Evolutionary conservation across 1,140 invertebrate genomes (phyloP).

Genomic region (Hyles euphorbiae): DNA sequence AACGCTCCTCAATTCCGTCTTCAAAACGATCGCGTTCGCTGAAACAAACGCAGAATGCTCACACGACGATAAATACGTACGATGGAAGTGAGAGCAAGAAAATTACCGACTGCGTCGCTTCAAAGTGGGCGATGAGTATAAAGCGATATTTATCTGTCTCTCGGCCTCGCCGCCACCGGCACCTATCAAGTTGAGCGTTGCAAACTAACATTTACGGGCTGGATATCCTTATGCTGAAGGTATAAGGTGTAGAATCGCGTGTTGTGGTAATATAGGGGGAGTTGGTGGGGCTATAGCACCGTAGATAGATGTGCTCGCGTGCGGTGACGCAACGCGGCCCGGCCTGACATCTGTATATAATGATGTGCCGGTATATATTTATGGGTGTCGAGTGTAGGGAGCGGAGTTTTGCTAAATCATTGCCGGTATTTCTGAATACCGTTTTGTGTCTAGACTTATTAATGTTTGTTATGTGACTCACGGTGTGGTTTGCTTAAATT

Average conservation of each 20-base stretch:
- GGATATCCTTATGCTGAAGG: not conserved
- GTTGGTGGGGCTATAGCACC: slow-evolving; percentile 14
- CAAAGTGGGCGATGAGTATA: slow-evolving; percentile 40
- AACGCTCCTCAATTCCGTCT: too few relatives aligned
- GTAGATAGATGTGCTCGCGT: slow-evolving; percentile 25
- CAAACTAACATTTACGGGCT: slow-evolving; percentile 19
- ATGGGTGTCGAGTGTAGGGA: slow-evolving; percentile 13
- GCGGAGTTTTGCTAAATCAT: slow-evolving; percentile 4
- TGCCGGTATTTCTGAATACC: not conserved
- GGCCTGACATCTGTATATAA: slow-evolving; percentile 23
- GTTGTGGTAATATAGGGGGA: not conserved
- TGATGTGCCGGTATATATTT: slow-evolving; percentile 12
- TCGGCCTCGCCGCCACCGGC: slow-evolving; percentile 46
- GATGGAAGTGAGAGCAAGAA: slow-evolving; percentile 19
- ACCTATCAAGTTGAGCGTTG: slow-evolving; percentile 33
- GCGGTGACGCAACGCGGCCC: slow-evolving; percentile 23
- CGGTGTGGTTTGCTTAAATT: too few relatives aligned
- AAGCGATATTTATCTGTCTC: slow-evolving; percentile 57
- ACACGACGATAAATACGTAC: not conserved
- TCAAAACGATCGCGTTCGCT: too few relatives aligned
- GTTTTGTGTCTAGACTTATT: not conserved
- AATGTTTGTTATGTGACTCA: too few relatives aligned
- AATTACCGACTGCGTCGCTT: slow-evolving; percentile 43
- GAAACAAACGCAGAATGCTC: not conserved
- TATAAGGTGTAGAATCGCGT: not conserved